phyloP scores from a whole-genome alignment of 1,140 invertebrate genomes.

The Globodera ellingtonae region DNA sequence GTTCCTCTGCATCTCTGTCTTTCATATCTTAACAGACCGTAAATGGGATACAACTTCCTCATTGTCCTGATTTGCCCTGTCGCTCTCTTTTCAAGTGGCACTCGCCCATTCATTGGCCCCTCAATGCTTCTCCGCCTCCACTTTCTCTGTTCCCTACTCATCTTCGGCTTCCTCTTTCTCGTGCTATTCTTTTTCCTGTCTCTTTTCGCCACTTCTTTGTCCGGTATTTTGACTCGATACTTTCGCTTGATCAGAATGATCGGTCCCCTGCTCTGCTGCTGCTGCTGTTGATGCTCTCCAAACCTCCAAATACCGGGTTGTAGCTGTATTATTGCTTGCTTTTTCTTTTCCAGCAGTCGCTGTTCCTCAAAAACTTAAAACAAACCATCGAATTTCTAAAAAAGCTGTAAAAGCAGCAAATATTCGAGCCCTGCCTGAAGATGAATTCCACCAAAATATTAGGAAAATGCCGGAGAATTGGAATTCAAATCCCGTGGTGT shows the following conservation, averaged over 20 bases:
- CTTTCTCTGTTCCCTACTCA: not conserved
- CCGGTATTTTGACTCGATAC: not conserved
- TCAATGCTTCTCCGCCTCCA: not conserved
- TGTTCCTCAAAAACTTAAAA: no score
- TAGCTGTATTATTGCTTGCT: not conserved
- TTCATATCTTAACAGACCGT: not conserved
- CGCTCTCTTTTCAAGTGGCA: not conserved
- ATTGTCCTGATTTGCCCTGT: not conserved
- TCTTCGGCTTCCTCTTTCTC: not conserved
- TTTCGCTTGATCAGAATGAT: constrained; percentile 9
- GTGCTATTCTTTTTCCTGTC: not conserved
- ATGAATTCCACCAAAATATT: no score
- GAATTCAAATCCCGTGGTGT: no score
- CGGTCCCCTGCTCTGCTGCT: constrained; percentile 1
- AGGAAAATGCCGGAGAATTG: no score
- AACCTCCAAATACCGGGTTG: not conserved
- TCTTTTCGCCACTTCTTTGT: not conserved
- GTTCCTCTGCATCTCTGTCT: not conserved
- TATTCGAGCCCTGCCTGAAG: no score
- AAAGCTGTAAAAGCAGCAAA: no score
- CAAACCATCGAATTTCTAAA: no score
- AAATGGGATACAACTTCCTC: not conserved
- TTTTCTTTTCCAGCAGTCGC: not conserved
- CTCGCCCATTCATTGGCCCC: not conserved
- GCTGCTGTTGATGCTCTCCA: not conserved